These are phyloP conservation scores for Callimorpha dominula DNA, from an alignment of 2,888 invertebrate genomes.

Conservation along the genomic window DNA sequence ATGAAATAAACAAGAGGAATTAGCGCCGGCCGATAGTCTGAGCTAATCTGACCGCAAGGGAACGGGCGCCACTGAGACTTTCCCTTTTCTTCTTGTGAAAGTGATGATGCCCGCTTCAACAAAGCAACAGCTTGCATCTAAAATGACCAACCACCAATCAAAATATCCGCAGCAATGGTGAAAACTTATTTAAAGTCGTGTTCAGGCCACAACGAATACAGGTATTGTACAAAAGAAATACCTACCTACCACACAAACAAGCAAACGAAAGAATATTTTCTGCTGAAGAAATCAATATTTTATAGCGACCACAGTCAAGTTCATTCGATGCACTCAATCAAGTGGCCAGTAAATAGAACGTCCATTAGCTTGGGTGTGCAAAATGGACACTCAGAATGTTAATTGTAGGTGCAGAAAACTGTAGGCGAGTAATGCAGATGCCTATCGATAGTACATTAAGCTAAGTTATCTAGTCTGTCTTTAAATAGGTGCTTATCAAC, in stretches of 20 bases:
- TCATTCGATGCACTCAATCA: constrained; percentile 58
- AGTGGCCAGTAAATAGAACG: constrained; percentile 65
- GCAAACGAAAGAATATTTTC: constrained; percentile 43
- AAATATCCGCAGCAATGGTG: constrained; percentile 53
- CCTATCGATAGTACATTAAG: constrained; percentile 42
- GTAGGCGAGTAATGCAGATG: constrained; percentile 46
- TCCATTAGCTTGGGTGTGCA: constrained; percentile 68
- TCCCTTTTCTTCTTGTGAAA: constrained; percentile 86
- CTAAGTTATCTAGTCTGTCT: constrained; percentile 55
- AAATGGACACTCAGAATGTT: constrained; percentile 70
- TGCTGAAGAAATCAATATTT: constrained; percentile 61
- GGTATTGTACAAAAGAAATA: constrained; percentile 25
- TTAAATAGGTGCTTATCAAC: constrained; percentile 58
- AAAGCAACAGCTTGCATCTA: constrained; percentile 74
- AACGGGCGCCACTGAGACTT: constrained; percentile 79
- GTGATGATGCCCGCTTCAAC: constrained; percentile 82
- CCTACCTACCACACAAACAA: constrained; percentile 29
- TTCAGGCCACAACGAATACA: constrained; percentile 19
- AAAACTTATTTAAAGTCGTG: constrained; percentile 43
- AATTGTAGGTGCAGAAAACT: constrained; percentile 70
- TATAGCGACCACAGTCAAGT: constrained; percentile 58
- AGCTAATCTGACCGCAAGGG: constrained; percentile 85
- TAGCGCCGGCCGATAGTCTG: constrained; percentile 75
- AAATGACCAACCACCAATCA: constrained; percentile 62
- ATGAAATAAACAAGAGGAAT: constrained; percentile 81